Base-by-base conservation (phyloP, 2,797 vertebrate species). In the Sebastolobus alascanus region DNA sequence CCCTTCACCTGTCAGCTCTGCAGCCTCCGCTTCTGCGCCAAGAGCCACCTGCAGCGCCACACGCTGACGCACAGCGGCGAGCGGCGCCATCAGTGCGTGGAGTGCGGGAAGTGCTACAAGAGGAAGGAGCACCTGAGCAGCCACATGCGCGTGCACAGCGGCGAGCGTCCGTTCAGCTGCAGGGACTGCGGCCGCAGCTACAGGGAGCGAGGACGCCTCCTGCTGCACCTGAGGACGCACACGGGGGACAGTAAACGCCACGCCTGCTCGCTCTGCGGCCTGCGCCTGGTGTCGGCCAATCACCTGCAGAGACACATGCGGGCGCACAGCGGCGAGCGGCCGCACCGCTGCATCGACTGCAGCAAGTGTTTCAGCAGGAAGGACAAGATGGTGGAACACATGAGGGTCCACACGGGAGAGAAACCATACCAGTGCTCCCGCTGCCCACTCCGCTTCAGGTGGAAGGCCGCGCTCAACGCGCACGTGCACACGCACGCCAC, bases 81-180 rank as follows among this genome's bases (percentile, higher is more conserved):
- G 60, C 77, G 68, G 10, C 67, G 16, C 2, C 73, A 79, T 22
- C 82, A 67, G 63, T 84, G 82, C 14, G 72, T 79, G 1, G 54
- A 75, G 6, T 79, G 82, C 12, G 77, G 82, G 14, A 84, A 84
- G 56, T 74, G 72, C 43, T 84, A 75, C 77, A 70, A 70, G 6
- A 56, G 82, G 77, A 84, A 71, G 52, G 82, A 84, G 31, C 60
- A 84, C 67, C 68, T 84, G 54, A 75, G 20, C 38, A 68, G 33
- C 54, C 82, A 84, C 55, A 79, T 79, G 76, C 68, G 82, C n/a
- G 72, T 59, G 8, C 82, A 84, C 72, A 84, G 67, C 38, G 77
- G 83, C 3, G 78, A 76, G 25, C 66, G 75, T 20, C 83, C 83
- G 1, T 84, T 80, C 77, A 27, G 68, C 64, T 84, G 83, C 68